A percentile compares a stretch with the other conserved stretches of the same genome.
Evolutionary conservation across 2,888 invertebrate genomes (phyloP).

Genomic region (Pilophorus perplexus): DNA sequence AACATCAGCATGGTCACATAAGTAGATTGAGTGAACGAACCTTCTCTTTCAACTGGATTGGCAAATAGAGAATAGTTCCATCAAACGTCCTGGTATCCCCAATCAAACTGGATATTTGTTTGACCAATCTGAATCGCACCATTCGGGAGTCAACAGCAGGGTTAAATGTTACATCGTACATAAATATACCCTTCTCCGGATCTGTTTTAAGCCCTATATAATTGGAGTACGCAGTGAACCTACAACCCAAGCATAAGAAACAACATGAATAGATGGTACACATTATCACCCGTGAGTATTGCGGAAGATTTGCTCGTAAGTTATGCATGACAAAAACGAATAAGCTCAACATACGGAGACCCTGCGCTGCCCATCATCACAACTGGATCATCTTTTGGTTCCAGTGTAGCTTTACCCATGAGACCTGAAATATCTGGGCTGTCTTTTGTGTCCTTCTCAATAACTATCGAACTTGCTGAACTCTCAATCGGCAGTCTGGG

Average conservation of each 20-base stretch:
- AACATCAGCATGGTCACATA: too few relatives aligned
- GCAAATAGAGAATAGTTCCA: conserved; percentile 69
- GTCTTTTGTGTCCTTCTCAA: too few relatives aligned
- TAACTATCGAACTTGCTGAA: too few relatives aligned
- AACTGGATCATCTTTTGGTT: conserved; percentile 33
- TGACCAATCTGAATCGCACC: conserved; percentile 62
- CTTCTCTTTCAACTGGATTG: too few relatives aligned
- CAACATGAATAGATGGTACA: background rate
- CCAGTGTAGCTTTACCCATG: too few relatives aligned
- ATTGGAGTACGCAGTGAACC: too few relatives aligned
- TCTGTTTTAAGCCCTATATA: conserved; percentile 69
- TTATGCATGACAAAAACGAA: background rate
- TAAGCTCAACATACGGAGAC: conserved; percentile 32
- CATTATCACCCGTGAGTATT: background rate
- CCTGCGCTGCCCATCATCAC: conserved; percentile 41
- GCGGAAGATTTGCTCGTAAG: background rate
- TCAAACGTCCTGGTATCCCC: conserved; percentile 74
- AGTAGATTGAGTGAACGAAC: too few relatives aligned
- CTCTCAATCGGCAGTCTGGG: too few relatives aligned
- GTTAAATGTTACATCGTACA: conserved; percentile 75
- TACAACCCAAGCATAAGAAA: background rate
- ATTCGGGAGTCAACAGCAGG: conserved; percentile 72
- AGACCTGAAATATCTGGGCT: too few relatives aligned
- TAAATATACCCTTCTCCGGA: conserved; percentile 69
- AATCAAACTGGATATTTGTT: conserved; percentile 61